Evolutionary conservation across 2,888 invertebrate genomes (phyloP).

Genomic region (Pristionchus japonicus): DNA sequence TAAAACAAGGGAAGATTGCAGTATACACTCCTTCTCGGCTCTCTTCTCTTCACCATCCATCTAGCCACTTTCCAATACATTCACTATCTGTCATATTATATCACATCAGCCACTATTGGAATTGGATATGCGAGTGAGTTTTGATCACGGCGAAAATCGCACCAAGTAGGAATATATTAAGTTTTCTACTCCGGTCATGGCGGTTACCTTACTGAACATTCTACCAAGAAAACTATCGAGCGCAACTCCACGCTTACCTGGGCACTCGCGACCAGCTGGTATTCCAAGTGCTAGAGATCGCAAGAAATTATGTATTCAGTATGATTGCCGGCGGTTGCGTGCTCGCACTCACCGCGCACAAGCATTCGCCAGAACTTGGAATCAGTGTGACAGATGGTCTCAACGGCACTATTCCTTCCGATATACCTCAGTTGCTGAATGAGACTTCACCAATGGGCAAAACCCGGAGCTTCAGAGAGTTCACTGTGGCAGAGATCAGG

Average conservation of each 20-base stretch:
- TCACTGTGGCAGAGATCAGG: background rate
- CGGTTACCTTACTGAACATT: slow-evolving; percentile 56
- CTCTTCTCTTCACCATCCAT: slow-evolving; percentile 50
- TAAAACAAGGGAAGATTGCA: background rate
- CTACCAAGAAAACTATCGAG: slow-evolving; percentile 54
- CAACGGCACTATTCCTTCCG: background rate
- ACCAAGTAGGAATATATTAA: background rate
- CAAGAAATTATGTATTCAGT: background rate
- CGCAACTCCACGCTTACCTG: slow-evolving; percentile 56
- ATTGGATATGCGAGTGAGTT: slow-evolving; percentile 57
- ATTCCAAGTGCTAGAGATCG: background rate
- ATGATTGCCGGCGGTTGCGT: background rate
- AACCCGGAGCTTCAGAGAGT: background rate
- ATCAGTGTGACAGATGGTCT: too few relatives aligned
- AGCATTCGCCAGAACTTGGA: background rate
- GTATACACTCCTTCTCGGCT: slow-evolving; percentile 18
- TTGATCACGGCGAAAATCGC: background rate
- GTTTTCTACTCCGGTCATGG: slow-evolving; percentile 58
- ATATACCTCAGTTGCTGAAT: background rate
- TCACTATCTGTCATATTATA: slow-evolving; percentile 55
- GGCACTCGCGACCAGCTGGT: slow-evolving; percentile 56
- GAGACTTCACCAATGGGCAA: background rate
- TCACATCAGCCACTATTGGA: slow-evolving; percentile 53
- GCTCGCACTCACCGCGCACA: background rate
- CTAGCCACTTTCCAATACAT: slow-evolving; percentile 57